Evolutionary conservation across 2,888 invertebrate species (phyloP).

Genomic region (Tridacna gigas): DNA sequence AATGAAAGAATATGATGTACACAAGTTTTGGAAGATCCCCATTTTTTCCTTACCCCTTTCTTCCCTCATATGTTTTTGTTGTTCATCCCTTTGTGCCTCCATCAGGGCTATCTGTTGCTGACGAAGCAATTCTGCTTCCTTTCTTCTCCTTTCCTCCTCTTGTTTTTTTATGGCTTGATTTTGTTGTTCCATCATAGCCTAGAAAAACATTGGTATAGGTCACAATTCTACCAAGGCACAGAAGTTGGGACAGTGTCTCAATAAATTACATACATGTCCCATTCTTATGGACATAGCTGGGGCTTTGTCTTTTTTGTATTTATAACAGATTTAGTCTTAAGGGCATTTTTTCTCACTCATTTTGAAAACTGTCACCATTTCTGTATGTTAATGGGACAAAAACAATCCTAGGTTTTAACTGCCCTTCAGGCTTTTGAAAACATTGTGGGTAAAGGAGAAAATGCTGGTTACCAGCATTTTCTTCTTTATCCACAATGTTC

Average conservation of each 20-base stretch:
- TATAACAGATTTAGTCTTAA: too few relatives aligned
- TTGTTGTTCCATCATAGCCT: constrained; percentile 62
- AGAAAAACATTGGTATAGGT: neutral
- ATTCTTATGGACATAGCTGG: too few relatives aligned
- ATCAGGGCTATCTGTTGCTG: constrained; percentile 79
- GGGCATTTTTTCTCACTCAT: too few relatives aligned
- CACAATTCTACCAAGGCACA: neutral
- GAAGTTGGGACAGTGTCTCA: too few relatives aligned
- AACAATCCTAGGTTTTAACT: too few relatives aligned
- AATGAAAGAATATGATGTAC: too few relatives aligned
- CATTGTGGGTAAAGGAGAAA: constrained; percentile 2
- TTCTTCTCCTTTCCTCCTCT: constrained; percentile 66
- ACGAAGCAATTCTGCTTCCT: constrained; percentile 73
- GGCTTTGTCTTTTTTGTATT: too few relatives aligned
- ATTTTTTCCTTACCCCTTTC: constrained; percentile 33
- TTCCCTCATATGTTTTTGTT: constrained; percentile 57
- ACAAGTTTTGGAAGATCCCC: too few relatives aligned
- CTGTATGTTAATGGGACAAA: too few relatives aligned
- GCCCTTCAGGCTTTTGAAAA: neutral
- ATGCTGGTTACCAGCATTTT: neutral
- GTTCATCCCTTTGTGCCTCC: constrained; percentile 75
- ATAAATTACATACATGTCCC: too few relatives aligned
- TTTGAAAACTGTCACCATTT: too few relatives aligned
- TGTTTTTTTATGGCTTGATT: constrained; percentile 68
- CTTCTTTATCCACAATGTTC: neutral